Conservation (phyloP, 2,113 vertebrate species). For the Prunella himalayana region DNA sequence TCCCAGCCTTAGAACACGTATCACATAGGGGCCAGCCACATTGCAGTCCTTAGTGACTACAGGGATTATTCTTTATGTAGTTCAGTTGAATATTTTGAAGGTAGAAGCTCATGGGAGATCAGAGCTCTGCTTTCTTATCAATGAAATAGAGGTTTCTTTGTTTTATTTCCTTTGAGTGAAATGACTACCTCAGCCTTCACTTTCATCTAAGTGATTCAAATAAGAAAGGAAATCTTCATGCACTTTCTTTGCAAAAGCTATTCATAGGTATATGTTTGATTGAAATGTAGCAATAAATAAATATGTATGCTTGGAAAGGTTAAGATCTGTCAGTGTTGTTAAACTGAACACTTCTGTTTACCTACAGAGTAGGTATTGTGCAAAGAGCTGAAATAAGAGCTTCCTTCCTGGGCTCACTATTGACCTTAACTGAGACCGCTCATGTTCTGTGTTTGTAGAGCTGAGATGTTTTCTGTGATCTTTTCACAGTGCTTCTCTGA, state of each 20-base stretch:
- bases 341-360: slow-evolving; percentile 39
- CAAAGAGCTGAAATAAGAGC: slow-evolving; percentile 20
- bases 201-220: neutral
- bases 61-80: neutral
- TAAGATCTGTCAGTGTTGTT: slow-evolving; percentile 1
- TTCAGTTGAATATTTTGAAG: neutral
- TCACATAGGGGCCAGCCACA: neutral
- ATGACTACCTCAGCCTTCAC: neutral
- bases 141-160: slow-evolving; percentile 43
- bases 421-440: neutral
- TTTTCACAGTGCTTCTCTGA: slow-evolving; percentile 28
- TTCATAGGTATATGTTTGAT: slow-evolving; percentile 8
- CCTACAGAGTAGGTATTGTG: slow-evolving; percentile 60
- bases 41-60: neutral
- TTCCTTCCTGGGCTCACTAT: neutral
- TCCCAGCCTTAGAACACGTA: neutral
- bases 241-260: slow-evolving; percentile 10
- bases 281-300: slow-evolving; percentile 27
- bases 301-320: slow-evolving; percentile 31
- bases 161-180: slow-evolving; percentile 33
- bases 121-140: slow-evolving; percentile 17
- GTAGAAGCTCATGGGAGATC: neutral
- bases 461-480: slow-evolving; percentile 10
- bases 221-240: slow-evolving; percentile 7
- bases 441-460: slow-evolving; percentile 29